A percentile compares a stretch with the other conserved stretches of the same genome.
phyloP scores from a whole-genome alignment of 2,797 vertebrate species.

The Tachyglossus aculeatus region DNA sequence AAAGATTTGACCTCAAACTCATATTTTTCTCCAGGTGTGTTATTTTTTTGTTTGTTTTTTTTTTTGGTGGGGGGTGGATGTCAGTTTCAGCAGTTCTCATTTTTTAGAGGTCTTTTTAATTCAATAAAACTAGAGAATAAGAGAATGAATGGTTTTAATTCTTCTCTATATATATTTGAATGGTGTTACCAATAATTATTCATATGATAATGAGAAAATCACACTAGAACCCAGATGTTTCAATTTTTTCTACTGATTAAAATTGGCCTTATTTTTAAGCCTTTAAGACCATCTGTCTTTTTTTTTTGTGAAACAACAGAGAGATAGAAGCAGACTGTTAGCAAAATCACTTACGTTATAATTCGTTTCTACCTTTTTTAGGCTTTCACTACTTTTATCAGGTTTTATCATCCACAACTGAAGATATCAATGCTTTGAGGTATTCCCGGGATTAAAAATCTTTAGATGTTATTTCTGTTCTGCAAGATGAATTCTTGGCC shows the following conservation, averaged over 20 bases:
- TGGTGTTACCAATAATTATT: background rate
- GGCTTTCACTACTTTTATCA: background rate
- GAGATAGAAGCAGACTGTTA: background rate
- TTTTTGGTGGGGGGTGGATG: too few relatives aligned
- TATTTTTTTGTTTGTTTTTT: too few relatives aligned
- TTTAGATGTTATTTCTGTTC: background rate
- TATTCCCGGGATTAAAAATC: background rate
- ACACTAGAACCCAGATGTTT: background rate
- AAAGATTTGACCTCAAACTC: background rate
- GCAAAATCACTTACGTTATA: background rate
- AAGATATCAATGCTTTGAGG: background rate
- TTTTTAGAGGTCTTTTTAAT: background rate
- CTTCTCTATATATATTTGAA: background rate
- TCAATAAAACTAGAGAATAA: background rate
- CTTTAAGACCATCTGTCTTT: background rate
- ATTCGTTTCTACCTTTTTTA: background rate
- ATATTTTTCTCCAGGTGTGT: background rate
- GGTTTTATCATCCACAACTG: background rate
- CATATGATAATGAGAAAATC: background rate
- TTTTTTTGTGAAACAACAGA: constrained; percentile 6
- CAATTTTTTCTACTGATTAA: background rate
- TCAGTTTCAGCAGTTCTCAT: background rate
- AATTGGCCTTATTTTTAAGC: background rate
- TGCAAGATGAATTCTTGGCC: background rate
- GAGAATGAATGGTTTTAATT: background rate